Conservation (phyloP, 1,140 invertebrate genomes). For the Drosophila ohnishii region DNA sequence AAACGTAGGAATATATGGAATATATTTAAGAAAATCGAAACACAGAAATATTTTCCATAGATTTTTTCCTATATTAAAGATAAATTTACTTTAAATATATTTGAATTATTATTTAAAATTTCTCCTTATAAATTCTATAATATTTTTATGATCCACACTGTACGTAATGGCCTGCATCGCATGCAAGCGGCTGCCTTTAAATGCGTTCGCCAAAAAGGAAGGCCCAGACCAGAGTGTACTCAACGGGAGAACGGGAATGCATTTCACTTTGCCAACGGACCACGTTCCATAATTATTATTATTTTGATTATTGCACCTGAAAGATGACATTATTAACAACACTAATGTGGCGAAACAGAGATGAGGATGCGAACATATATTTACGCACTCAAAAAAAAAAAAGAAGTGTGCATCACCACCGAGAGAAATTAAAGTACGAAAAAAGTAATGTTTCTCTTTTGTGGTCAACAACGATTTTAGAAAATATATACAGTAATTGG, state of each 20-base stretch:
- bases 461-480: slow-evolving; percentile 1
- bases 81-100: not conserved
- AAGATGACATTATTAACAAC: slow-evolving; percentile 68
- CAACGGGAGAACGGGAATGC: slow-evolving; percentile 18
- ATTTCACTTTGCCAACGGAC: slow-evolving; percentile 38
- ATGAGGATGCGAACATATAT: slow-evolving; percentile 5
- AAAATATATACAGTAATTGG: slow-evolving; percentile 7
- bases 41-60: not conserved
- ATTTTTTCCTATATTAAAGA: not conserved
- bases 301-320: slow-evolving; percentile 71
- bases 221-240: not conserved
- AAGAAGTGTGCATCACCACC: slow-evolving; percentile 10
- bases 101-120: not conserved
- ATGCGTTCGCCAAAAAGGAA: slow-evolving; percentile 6
- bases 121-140: not conserved
- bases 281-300: slow-evolving; percentile 65
- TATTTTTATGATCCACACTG: not conserved
- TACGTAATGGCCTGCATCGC: slow-evolving; percentile 16
- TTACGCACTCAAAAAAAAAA: not conserved
- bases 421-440: slow-evolving; percentile 11
- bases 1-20: too few relatives aligned
- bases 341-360: slow-evolving; percentile 44
- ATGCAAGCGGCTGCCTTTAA: slow-evolving; percentile 23
- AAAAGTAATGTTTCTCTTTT: slow-evolving; percentile 2
- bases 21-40: too few relatives aligned